Conservation (phyloP, 2,797 vertebrate genomes). For the Sebastolobus altivelis region DNA sequence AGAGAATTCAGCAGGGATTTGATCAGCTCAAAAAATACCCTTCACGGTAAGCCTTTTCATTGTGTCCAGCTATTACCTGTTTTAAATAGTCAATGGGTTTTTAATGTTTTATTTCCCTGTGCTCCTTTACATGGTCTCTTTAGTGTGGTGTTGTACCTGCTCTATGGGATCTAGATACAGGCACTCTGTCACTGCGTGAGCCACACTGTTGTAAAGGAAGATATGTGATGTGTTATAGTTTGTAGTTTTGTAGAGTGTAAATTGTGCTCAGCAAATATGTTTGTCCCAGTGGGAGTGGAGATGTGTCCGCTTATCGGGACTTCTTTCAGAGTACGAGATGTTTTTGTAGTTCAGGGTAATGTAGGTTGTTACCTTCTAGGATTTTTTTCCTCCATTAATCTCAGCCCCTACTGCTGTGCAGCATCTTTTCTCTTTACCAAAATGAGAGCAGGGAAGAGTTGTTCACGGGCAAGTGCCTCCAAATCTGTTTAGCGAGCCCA, state of each 20-base stretch:
- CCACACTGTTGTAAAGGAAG: background rate
- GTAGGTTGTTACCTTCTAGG: background rate
- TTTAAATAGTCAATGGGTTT: background rate
- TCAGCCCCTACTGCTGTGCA: conserved; percentile 25
- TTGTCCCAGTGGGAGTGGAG: background rate
- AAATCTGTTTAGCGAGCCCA: conserved; percentile 41
- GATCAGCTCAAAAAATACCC: conserved; percentile 47
- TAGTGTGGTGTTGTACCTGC: conserved; percentile 5
- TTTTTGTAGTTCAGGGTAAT: background rate
- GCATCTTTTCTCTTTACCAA: conserved; percentile 17
- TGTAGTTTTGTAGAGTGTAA: background rate
- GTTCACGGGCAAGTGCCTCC: conserved; percentile 43
- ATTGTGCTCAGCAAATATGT: background rate
- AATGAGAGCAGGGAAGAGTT: conserved; percentile 30
- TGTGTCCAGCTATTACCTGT: conserved; percentile 49
- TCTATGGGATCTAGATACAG: background rate
- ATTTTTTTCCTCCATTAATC: conserved; percentile 33
- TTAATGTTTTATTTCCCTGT: conserved; percentile 5
- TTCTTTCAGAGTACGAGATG: background rate
- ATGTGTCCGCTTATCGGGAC: conserved; percentile 4
- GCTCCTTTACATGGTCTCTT: background rate
- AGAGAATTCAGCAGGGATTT: conserved; percentile 64
- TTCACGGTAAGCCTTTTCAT: conserved; percentile 71
- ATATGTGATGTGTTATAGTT: background rate
- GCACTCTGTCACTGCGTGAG: background rate